A percentile compares a stretch with the other conserved stretches of the same genome.
Evolutionary conservation across 1,140 invertebrate genomes (phyloP).

Genomic region (Eubasilissa regina): DNA sequence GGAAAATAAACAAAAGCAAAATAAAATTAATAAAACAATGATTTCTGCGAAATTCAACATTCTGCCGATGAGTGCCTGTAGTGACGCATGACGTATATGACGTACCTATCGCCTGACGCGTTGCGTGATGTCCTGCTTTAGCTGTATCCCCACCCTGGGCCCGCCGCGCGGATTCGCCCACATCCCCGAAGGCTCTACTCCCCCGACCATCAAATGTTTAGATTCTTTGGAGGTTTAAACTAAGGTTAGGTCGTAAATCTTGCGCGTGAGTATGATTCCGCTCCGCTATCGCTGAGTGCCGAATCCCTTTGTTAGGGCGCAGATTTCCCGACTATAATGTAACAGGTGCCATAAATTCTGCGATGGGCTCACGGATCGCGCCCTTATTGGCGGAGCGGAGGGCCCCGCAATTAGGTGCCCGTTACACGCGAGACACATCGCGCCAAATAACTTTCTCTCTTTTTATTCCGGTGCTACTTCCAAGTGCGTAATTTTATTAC

Average conservation of each 20-base stretch:
- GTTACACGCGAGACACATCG: conserved; percentile 23
- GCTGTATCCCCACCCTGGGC: too few relatives aligned
- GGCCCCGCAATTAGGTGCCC: conserved; percentile 28
- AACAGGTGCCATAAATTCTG: conserved; percentile 50
- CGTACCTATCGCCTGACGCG: too few relatives aligned
- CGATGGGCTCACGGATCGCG: background rate
- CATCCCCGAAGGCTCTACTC: background rate
- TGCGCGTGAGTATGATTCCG: conserved; percentile 38
- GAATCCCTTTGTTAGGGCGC: conserved; percentile 34
- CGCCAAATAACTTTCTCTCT: conserved; percentile 11
- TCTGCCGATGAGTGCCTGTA: too few relatives aligned
- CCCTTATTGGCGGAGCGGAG: background rate
- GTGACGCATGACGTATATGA: too few relatives aligned
- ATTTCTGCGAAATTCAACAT: too few relatives aligned
- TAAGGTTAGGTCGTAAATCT: conserved; percentile 31
- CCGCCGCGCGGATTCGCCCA: background rate
- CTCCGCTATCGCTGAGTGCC: conserved; percentile 26
- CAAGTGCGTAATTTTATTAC: conserved; percentile 41
- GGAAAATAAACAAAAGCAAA: too few relatives aligned
- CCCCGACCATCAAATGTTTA: conserved; percentile 31
- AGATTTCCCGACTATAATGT: conserved; percentile 36
- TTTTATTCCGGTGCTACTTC: background rate
- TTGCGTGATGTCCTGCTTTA: too few relatives aligned
- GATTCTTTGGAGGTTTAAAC: conserved; percentile 18
- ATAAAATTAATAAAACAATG: too few relatives aligned